A percentile compares a stretch with the other conserved stretches of the same genome.
phyloP scores from a whole-genome alignment of 2,113 vertebrate species.

The Lathamus discolor region DNA sequence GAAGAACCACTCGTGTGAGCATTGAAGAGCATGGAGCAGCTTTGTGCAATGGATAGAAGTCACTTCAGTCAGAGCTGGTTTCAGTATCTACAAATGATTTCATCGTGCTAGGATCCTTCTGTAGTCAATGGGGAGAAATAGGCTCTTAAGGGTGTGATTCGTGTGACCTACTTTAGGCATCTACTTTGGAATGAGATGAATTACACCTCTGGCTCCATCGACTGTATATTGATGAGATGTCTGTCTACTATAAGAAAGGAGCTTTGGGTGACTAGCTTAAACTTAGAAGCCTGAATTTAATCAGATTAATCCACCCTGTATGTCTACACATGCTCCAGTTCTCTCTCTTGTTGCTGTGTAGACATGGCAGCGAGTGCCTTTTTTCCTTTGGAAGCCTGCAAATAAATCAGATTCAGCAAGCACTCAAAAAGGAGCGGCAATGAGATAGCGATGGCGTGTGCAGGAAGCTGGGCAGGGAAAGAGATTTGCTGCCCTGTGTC shows the following conservation, averaged over 20 bases:
- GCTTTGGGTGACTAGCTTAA: conserved; percentile 54
- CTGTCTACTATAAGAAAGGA: conserved; percentile 17
- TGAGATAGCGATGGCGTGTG: not conserved
- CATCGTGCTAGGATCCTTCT: not conserved
- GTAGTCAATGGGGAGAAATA: not conserved
- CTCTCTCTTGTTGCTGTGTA: not conserved
- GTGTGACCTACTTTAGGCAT: conserved; percentile 37
- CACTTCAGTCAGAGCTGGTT: not conserved
- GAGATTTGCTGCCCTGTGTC: not conserved
- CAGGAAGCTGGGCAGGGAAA: not conserved
- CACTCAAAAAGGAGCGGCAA: not conserved
- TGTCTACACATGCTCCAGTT: conserved; percentile 5
- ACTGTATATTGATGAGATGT: conserved; percentile 59
- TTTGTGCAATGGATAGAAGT: not conserved
- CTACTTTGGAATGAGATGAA: conserved; percentile 43
- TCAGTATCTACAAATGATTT: not conserved
- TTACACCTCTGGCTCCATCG: conserved; percentile 52
- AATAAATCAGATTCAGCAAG: conserved; percentile 30
- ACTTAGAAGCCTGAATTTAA: conserved; percentile 42
- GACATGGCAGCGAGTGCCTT: not conserved
- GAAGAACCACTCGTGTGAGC: not conserved
- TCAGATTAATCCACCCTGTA: conserved; percentile 28
- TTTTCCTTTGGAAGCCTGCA: not conserved
- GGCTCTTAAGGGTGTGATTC: conserved; percentile 25
- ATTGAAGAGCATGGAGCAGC: too few species aligned